phyloP scores from a whole-genome alignment of 2,888 invertebrate species.

The Agrotis clavis region DNA sequence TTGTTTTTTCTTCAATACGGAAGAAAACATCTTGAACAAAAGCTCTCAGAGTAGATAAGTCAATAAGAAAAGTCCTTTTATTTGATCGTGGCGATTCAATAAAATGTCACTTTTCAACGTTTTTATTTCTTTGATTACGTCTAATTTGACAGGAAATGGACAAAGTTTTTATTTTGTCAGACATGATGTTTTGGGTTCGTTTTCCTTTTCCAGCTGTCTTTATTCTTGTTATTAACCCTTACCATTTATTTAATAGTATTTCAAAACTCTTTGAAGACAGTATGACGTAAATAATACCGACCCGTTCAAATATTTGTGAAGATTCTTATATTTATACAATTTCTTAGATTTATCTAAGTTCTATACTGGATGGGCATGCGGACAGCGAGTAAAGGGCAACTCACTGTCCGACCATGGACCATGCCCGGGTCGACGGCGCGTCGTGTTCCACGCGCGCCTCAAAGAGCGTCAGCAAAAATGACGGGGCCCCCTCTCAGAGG shows the following conservation, averaged over 20 bases:
- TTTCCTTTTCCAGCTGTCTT: constrained; percentile 37
- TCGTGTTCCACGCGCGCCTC: too few relatives aligned
- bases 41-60: not conserved
- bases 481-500: too few relatives aligned
- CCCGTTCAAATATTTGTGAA: not conserved
- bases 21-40: not conserved
- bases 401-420: too few relatives aligned
- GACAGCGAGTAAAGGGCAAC: too few relatives aligned
- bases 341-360: not conserved
- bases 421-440: too few relatives aligned
- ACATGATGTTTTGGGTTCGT: constrained; percentile 27
- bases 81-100: not conserved
- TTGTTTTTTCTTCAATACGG: not conserved
- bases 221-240: constrained; percentile 8
- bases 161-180: constrained; percentile 43
- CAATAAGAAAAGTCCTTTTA: not conserved
- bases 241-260: constrained; percentile 9
- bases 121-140: constrained; percentile 26
- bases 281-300: not conserved
- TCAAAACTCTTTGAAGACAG: constrained; percentile 10
- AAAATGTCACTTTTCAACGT: constrained; percentile 15
- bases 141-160: constrained; percentile 26
- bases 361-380: not conserved
- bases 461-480: too few relatives aligned
- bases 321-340: too few relatives aligned